Percentiles rank a stretch among this genome's conserved stretches.
Conservation (phyloP, 2,113 vertebrate species). For the Ursus arctos region DNA sequence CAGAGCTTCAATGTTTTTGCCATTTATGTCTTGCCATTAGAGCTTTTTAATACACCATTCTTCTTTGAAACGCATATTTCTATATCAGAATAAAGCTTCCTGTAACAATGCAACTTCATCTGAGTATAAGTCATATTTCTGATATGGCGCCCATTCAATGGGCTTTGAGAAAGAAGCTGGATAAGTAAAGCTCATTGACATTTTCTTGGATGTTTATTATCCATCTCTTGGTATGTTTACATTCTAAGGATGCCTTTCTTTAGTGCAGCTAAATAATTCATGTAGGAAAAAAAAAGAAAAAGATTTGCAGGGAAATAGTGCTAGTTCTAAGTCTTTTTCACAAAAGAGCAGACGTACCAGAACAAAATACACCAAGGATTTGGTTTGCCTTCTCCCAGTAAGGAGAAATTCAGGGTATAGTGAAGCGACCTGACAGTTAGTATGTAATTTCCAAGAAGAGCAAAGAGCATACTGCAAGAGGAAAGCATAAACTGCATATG, state of each 20-base stretch:
- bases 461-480: neutral
- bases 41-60: neutral
- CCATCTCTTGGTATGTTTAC: neutral
- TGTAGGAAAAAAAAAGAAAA: neutral
- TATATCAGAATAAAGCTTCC: neutral
- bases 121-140: neutral
- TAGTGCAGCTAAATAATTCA: slow-evolving; percentile 24
- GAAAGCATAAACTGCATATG: neutral
- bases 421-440: neutral
- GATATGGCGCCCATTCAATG: neutral
- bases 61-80: slow-evolving; percentile 19
- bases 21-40: neutral
- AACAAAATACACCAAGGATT: neutral
- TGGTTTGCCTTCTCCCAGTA: neutral
- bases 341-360: neutral
- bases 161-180: neutral
- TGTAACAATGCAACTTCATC: neutral
- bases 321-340: neutral
- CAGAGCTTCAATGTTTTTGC: neutral
- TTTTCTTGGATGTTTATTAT: neutral
- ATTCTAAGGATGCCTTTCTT: neutral
- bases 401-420: neutral
- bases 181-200: neutral
- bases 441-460: neutral
- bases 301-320: neutral